Evolutionary conservation across 2,113 vertebrate species (phyloP).

Genomic region (Archilochus colubris): DNA sequence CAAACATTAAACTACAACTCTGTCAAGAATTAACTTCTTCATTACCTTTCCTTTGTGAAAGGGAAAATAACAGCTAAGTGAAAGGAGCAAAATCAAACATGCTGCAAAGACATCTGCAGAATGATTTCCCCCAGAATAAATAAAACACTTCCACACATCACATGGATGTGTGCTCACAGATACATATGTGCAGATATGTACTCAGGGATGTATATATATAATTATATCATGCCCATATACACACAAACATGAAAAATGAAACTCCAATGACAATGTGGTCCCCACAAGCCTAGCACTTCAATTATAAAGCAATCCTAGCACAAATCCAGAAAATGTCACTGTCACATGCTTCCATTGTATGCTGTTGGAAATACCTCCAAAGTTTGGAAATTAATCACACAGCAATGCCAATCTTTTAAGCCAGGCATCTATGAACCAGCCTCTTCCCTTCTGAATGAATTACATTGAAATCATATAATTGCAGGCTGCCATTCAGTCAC

Average conservation of each 20-base stretch:
- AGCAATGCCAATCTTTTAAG: constrained; percentile 72
- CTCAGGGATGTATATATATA: not conserved
- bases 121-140: not conserved
- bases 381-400: constrained; percentile 67
- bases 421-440: constrained; percentile 63
- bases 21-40: constrained; percentile 14
- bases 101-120: not conserved
- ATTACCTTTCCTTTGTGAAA: not conserved
- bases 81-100: not conserved
- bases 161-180: not conserved
- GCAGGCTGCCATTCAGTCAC: constrained; percentile 72
- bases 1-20: constrained; percentile 50
- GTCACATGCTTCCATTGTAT: constrained; percentile 42
- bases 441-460: constrained; percentile 63
- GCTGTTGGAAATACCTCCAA: constrained; percentile 69
- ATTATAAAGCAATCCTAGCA: constrained; percentile 57
- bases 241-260: not conserved
- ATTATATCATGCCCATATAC: not conserved
- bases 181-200: not conserved
- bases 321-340: constrained; percentile 69
- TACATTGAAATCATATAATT: constrained; percentile 72
- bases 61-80: not conserved
- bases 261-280: not conserved
- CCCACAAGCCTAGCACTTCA: constrained; percentile 52
- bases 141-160: not conserved